Evolutionary conservation across 2,797 vertebrate genomes (phyloP), one percentile per base, ranked within the genome.

Genomic region (Syndactyla subalaris): DNA sequence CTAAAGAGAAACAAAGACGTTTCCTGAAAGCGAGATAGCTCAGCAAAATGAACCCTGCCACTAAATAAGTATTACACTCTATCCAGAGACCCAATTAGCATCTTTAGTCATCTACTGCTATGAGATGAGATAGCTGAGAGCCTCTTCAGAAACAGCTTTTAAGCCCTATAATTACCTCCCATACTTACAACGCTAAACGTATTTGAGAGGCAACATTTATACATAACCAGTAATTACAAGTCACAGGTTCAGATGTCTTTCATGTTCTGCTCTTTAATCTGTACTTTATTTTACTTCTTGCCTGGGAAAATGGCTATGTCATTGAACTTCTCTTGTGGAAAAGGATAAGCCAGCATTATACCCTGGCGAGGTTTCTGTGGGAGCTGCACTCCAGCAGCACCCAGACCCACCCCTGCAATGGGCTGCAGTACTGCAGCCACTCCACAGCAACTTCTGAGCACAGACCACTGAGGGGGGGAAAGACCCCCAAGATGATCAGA

Each of bases 221-320:
- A 97, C 88, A 57, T n/a, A 96, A 92, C 77, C 95, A 92, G 95
- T 92, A 97, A 97, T 97, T 97, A 97, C 81, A 89, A 97, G 96
- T 93, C 96, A 95, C 85, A 93, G 85, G 96, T 97, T 96, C 91
- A 79, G 82, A 94, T 92, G 95, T 51, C 95, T 96, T 96, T 93
- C 75, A 94, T 95, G 88, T 96, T 94, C 94, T 92, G 94, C 94
- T 95, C 94, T 96, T 95, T 96, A 95, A 96, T 93, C 92, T 93
- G 51, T 75, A 76, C 92, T 95, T 95, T 88, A 85, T 81, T 91
- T 78, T 41, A 66, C 95, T 84, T 66, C 92, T 95, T 96, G 68
- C 81, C 88, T 94, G 92, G 85, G 93, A 94, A 96, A 96, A 89
- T 32, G 82, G 88, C 1, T n/a, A 16, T 75, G 79, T 55, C 88